Evolutionary conservation across 2,888 invertebrate species (phyloP).

Genomic region (Agrochola lychnidis): DNA sequence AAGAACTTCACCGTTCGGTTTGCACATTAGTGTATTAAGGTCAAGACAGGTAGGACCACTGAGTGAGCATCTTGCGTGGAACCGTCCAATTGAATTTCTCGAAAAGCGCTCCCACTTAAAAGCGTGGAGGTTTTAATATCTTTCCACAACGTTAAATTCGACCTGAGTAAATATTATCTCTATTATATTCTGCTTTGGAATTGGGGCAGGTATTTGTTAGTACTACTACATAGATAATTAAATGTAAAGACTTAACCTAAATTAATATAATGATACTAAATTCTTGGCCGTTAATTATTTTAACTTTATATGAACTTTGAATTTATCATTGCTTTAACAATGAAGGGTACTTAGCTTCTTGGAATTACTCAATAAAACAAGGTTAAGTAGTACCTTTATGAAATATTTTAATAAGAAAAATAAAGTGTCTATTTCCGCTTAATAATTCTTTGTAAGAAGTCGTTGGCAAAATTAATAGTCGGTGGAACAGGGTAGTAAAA

Average conservation of each 20-base stretch:
- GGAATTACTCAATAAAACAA: neutral
- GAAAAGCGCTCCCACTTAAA: conserved; percentile 59
- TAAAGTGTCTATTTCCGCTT: neutral
- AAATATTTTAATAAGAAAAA: neutral
- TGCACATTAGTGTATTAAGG: conserved; percentile 61
- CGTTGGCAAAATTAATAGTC: conserved; percentile 4
- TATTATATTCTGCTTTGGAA: conserved; percentile 1
- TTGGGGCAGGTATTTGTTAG: neutral
- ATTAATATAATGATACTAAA: too few species aligned
- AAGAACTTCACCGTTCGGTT: conserved; percentile 9
- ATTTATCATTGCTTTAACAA: neutral
- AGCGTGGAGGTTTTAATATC: conserved; percentile 43
- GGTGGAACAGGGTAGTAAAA: conserved; percentile 3
- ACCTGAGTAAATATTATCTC: conserved; percentile 11
- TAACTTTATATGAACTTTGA: neutral
- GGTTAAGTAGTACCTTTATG: neutral
- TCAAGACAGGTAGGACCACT: conserved; percentile 46
- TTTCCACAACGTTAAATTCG: conserved; percentile 44
- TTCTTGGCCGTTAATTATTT: neutral
- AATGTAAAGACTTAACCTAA: neutral
- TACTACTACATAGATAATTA: neutral
- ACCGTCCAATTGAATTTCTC: conserved; percentile 71
- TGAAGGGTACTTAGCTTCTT: neutral
- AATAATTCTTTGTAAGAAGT: neutral
- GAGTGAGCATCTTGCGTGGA: conserved; percentile 63